Conservation (phyloP, 2,888 invertebrate species). For the Drosophila longiperda region DNA sequence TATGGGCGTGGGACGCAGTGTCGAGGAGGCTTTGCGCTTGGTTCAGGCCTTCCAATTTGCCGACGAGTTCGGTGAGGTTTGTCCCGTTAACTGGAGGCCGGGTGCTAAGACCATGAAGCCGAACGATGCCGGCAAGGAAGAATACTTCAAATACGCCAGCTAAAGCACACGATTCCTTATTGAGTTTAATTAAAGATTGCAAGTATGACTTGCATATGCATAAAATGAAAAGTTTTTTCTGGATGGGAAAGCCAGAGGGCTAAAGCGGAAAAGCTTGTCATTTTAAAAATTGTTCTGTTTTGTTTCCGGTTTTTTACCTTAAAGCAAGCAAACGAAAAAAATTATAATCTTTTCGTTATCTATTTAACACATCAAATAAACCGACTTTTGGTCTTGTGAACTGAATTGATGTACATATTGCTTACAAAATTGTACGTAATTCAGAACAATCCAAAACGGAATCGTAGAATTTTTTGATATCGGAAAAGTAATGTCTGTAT, state of each 20-base stretch:
- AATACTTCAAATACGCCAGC: conserved; percentile 55
- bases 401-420: not conserved
- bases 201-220: not conserved
- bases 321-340: not conserved
- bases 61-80: conserved; percentile 96
- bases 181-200: not conserved
- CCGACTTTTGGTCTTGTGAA: not conserved
- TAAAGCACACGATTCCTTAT: conserved; percentile 16
- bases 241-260: not conserved
- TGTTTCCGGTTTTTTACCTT: not conserved
- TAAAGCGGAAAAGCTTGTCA: not conserved
- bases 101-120: conserved; percentile 51
- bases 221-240: not conserved
- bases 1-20: conserved; percentile 94
- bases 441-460: not conserved
- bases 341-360: not conserved
- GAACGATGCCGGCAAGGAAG: conserved; percentile 30
- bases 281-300: not conserved
- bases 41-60: conserved; percentile 98
- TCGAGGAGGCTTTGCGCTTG: conserved; percentile 96
- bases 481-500: not conserved
- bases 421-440: not conserved
- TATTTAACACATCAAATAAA: not conserved
- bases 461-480: not conserved
- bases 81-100: conserved; percentile 88